phyloP scores from a whole-genome alignment of 2,888 invertebrate species.

The Orthosia gracilis region DNA sequence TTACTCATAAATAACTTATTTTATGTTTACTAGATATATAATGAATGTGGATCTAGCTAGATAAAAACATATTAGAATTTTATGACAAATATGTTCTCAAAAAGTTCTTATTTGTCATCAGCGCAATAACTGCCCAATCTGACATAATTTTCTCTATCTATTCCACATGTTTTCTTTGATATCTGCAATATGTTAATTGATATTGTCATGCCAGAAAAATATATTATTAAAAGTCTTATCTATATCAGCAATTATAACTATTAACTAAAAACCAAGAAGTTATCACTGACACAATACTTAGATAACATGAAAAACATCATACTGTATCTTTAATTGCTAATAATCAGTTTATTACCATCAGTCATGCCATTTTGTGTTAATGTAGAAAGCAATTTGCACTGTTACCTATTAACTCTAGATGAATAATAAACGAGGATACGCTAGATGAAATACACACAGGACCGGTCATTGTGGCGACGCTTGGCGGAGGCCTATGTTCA shows the following conservation, averaged over 20 bases:
- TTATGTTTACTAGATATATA: no score
- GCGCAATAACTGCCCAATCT: not conserved
- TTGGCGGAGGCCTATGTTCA: no score
- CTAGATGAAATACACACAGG: no score
- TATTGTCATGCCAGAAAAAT: not conserved
- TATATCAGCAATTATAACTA: slow-evolving; percentile 9
- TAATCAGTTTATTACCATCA: not conserved
- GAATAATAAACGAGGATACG: not conserved
- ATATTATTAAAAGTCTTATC: slow-evolving; percentile 27
- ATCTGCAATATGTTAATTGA: not conserved
- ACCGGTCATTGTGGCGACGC: no score
- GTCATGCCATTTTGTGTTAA: slow-evolving; percentile 27
- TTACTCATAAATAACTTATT: no score
- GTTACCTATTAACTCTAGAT: not conserved
- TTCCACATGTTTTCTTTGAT: not conserved
- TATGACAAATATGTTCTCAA: no score
- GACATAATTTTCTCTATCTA: not conserved
- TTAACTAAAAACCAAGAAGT: slow-evolving; percentile 16
- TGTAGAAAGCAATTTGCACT: not conserved
- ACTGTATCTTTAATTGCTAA: not conserved
- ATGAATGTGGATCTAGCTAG: no score
- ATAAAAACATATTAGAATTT: no score
- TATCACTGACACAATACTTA: slow-evolving; percentile 20
- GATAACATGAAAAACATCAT: slow-evolving; percentile 34
- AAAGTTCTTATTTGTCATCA: no score